A percentile compares a stretch with the other conserved stretches of the same genome.
phyloP scores from a whole-genome alignment of 2,113 vertebrate species.

The Taurulus bubalis region DNA sequence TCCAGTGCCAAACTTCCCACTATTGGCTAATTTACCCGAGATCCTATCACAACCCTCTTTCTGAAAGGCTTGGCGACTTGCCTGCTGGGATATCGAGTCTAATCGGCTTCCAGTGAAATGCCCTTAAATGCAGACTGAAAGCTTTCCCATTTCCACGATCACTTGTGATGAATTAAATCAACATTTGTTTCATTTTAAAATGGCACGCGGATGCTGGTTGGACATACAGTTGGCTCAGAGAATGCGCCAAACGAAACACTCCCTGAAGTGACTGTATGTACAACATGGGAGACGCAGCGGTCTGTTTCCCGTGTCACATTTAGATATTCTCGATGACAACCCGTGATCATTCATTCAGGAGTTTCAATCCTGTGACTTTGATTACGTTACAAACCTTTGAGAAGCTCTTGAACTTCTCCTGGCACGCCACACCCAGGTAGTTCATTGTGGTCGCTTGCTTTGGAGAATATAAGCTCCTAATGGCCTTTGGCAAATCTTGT shows the following conservation, averaged over 20 bases:
- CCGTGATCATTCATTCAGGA: background rate
- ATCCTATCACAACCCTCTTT: constrained; percentile 17
- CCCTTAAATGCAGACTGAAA: constrained; percentile 53
- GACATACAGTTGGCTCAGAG: background rate
- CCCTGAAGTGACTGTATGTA: background rate
- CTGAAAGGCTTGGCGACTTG: constrained; percentile 19
- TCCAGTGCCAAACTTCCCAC: constrained; percentile 11
- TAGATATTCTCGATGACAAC: background rate
- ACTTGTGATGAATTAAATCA: constrained; percentile 22
- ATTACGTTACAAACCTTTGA: background rate
- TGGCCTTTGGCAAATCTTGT: constrained; percentile 55
- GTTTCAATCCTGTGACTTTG: background rate
- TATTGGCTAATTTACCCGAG: constrained; percentile 14
- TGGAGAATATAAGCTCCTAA: constrained; percentile 45
- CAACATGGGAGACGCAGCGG: constrained; percentile 15
- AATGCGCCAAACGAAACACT: background rate
- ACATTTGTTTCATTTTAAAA: background rate
- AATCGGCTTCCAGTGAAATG: constrained; percentile 65
- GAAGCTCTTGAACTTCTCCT: constrained; percentile 4
- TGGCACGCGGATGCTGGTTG: background rate
- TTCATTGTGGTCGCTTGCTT: constrained; percentile 27
- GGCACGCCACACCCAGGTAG: background rate
- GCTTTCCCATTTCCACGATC: constrained; percentile 52
- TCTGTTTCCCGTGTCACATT: background rate
- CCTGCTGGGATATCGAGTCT: constrained; percentile 66